phyloP scores from a whole-genome alignment of 2,797 vertebrate genomes.

The Lutjanus argentimaculatus region DNA sequence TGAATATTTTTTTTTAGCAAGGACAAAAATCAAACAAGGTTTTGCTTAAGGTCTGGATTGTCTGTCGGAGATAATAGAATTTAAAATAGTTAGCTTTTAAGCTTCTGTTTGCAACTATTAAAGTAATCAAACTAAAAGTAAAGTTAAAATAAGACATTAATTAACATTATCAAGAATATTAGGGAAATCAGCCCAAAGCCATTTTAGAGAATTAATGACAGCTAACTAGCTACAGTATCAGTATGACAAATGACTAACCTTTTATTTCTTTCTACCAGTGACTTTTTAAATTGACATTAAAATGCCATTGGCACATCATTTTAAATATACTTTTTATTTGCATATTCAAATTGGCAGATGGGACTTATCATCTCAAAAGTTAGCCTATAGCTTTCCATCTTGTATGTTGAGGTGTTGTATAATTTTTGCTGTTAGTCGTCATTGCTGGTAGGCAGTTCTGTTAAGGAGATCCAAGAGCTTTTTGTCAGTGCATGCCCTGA shows the following conservation, averaged over 20 bases:
- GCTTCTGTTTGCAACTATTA: background rate
- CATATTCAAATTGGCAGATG: background rate
- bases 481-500: background rate
- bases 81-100: background rate
- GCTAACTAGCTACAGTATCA: background rate
- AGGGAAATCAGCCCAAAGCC: background rate
- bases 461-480: background rate
- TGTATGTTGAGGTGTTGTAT: background rate
- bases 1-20: background rate
- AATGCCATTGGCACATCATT: background rate
- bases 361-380: background rate
- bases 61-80: background rate
- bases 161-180: background rate
- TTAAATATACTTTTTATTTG: background rate
- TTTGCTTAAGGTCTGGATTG: background rate
- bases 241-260: background rate
- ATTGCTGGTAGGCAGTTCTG: background rate
- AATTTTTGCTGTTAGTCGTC: background rate
- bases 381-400: no score
- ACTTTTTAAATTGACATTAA: slow-evolving; percentile 3
- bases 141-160: background rate
- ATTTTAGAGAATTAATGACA: background rate
- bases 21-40: background rate
- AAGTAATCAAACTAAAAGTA: background rate
- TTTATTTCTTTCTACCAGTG: background rate